Evolutionary conservation across 2,888 invertebrate species (phyloP), one percentile per base, ranked within the genome.

Genomic region (Pandemis cinnamomeana): DNA sequence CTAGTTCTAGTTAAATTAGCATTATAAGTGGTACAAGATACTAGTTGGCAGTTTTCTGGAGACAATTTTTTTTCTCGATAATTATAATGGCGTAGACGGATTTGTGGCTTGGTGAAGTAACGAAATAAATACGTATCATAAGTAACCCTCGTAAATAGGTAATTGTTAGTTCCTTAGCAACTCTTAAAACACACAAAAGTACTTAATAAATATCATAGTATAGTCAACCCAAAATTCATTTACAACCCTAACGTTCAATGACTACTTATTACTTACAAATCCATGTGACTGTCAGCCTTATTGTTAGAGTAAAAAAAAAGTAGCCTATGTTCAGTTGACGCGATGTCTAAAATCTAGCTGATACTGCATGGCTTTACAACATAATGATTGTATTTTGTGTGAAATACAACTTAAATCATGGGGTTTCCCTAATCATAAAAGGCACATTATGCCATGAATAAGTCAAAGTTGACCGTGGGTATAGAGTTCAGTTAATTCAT

Each of bases 401-500:
- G 7, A 55, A 55, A 20, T 8, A 55, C 15, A 20, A 8, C 8
- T 41, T 41, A n/a, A n/a, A n/a, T 2, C 61, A 41, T 64, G 36
- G 41, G 13, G 13, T 27, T 64, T 64, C 46, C 41, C 0, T 67
- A 42, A 51, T 11, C 41, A 53, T 15, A 41, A n/a, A 64, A 48
- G 7, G 48, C 27, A 10, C 27, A 5, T 46, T 63, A 36, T 36
- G 27, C 27, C 27, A 36, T 4, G 11, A 11, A 46, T 46, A 46
- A 46, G 11, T 51, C 10, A 27, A n/a, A 4, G 11, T 27, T 58
- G 42, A 15, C 55, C 55, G 20, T 51, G 67, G 64, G 58, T 51
- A 69, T 63, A 58, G 69, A 64, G 72, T 69, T 69, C 72, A 69
- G 69, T 69, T 72, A 70, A 78, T 72, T 77, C 76, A 76, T 79